Base-by-base conservation (phyloP, 2,888 invertebrate species). In the Nomada ruficornis region DNA sequence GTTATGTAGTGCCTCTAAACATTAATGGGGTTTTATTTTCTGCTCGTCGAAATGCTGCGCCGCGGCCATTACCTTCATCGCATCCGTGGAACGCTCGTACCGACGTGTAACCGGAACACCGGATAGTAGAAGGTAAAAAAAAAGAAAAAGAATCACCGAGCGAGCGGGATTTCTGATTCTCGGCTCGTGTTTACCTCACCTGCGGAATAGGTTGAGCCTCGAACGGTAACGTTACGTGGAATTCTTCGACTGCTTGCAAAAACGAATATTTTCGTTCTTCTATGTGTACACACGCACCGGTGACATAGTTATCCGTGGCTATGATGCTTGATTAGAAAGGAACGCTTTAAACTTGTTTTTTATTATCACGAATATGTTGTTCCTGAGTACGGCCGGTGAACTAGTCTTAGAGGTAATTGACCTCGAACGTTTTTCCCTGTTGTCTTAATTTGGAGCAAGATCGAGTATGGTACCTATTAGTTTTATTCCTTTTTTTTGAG, bases 1-100 rank as follows among this genome's bases (percentile, higher is more conserved):
- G 42, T 76, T 85, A 85, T 76, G 71, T 80, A 67, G 84, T 72
- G 52, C 74, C 42, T 10, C 36, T 47, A 29, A 36, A 23, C 69
- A 47, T 79, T 77, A 73, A 83, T 54, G 78, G 20, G 63, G 18
- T 29, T 73, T 64, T 69, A 29, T 71, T 71, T 68, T 52, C n/a
- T 11, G 54, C 68, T 20, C 70, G 64, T 55, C 62, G 59, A 70
- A 76, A 69, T 36, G 36, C 23, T 36, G 23, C 68, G 63, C 18
- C 23, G 29, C 60, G 63, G 55, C 64, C 80, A 15, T 71, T 68
- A 54, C 29, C 65, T 63, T 68, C 67, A 23, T 57, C 44, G 50
- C 29, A 15, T n/a, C 29, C 47, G 54, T 29, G 55, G 9, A 29
- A 44, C 44, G 47, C 47, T 64, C 55, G 62, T 23, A 29, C 20